Base-by-base conservation (phyloP, 2,113 vertebrate species). In the Circaetus cinerascens region DNA sequence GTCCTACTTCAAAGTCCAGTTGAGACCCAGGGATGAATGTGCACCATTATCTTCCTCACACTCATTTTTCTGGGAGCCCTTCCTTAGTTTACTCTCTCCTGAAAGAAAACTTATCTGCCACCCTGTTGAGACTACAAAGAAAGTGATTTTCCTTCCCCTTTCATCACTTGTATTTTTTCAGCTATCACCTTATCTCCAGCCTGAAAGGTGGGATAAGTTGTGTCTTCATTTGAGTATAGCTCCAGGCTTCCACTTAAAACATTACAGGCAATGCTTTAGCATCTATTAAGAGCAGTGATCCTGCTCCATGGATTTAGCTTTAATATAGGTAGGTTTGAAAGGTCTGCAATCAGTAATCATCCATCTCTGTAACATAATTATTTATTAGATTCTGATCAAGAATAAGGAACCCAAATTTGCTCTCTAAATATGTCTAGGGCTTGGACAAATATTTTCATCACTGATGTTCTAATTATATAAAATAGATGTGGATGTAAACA, bases 111-210 rank as follows among this genome's bases (percentile, higher is more conserved):
- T 78, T 85, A 64, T 45, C 91, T 93, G 83, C 17, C 45, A 78
- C 36, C 15, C 25, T 53, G 16, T 78, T 94, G 86, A 87, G 59
- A 72, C 80, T 62, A 89, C 80, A 91, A 92, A 96, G 86, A 89
- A 95, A 76, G 45, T 92, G 40, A 38, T 95, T 94, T 97, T 93
- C 14, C 0, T 85, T 95, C 75, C 45, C 20, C 82, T 92, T 96
- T 96, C 69, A 93, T 94, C 73, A 48, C 60, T 74, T 90, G n/a
- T 43, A 36, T 88, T 89, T 96, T 93, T 85, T 87, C 48, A 91
- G 4, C 63, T 60, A 45, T n/a, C 76, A 56, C 48, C 53, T 95
- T 87, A 82, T 94, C 96, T 95, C 40, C 51, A 89, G 30, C 32
- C 69, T 94, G 86, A 88, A 95, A 79, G 40, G 69, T 50, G 69